phyloP scores from a whole-genome alignment of 30 jellyfish, hydroid and myxozoan genomes.

The Rhopilema esculentum region DNA sequence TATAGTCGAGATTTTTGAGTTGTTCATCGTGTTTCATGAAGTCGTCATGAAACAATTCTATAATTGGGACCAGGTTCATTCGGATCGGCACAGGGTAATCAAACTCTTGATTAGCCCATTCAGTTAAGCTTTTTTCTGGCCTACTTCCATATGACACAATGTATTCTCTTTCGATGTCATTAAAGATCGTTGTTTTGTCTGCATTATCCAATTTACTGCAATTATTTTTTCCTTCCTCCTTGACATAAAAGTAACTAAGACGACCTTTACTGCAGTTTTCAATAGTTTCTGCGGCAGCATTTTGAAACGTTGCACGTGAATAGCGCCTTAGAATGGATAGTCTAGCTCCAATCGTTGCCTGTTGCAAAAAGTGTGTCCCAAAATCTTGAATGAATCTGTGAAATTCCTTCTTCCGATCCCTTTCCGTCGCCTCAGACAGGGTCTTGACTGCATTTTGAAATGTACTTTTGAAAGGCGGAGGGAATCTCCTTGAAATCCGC shows the following conservation, averaged over 20 bases:
- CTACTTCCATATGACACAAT: conserved; percentile 38
- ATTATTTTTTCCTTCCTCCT: background rate
- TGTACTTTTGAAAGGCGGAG: too few relatives aligned
- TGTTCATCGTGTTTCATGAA: conserved; percentile 17
- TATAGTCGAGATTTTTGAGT: background rate
- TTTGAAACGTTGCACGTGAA: conserved; percentile 23
- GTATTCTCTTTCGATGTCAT: conserved; percentile 15
- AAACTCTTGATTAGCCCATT: too few relatives aligned
- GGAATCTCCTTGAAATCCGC: too few relatives aligned
- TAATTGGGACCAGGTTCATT: too few relatives aligned
- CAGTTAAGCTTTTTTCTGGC: too few relatives aligned
- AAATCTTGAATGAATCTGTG: conserved; percentile 38
- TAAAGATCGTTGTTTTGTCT: background rate
- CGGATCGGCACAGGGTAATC: too few relatives aligned
- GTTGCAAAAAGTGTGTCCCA: conserved; percentile 65
- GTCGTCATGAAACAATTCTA: conserved; percentile 36
- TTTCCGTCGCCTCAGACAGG: conserved; percentile 18
- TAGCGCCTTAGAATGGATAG: conserved; percentile 35
- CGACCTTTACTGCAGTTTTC: too few relatives aligned
- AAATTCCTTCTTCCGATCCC: conserved; percentile 8
- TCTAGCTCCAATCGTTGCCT: conserved; percentile 67
- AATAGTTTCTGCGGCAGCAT: too few relatives aligned
- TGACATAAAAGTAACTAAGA: background rate
- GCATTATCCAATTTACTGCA: conserved; percentile 32
- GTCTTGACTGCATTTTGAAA: conserved; percentile 12